phyloP scores from a whole-genome alignment of 2,797 vertebrate genomes.

The Sebastes goodei region DNA sequence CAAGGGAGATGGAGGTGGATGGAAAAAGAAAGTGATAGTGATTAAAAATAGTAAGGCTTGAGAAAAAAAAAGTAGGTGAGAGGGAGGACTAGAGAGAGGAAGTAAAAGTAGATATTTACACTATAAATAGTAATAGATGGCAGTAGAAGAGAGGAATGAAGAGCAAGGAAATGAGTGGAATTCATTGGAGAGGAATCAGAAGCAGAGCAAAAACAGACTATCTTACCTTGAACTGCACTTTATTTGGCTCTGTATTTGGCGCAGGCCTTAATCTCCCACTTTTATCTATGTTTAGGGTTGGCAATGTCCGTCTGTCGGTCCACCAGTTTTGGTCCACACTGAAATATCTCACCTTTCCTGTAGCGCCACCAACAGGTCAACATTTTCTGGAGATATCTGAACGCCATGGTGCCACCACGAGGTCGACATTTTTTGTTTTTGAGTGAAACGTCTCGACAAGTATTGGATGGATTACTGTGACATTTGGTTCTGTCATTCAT shows the following conservation, averaged over 20 bases:
- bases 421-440: not conserved
- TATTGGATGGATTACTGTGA: not conserved
- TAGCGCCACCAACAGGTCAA: not conserved
- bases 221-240: conserved; percentile 35
- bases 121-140: conserved; percentile 36
- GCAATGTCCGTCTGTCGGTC: not conserved
- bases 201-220: not conserved
- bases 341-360: not conserved
- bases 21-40: conserved; percentile 1
- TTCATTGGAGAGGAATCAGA: not conserved
- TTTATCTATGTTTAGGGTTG: not conserved
- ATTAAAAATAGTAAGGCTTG: conserved; percentile 32
- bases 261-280: not conserved
- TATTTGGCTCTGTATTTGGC: conserved; percentile 11
- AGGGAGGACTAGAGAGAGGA: conserved; percentile 12
- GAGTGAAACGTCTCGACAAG: not conserved
- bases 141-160: conserved; percentile 1
- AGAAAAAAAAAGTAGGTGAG: not conserved
- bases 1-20: not conserved
- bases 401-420: not conserved
- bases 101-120: not conserved
- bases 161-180: not conserved
- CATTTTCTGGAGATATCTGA: not conserved
- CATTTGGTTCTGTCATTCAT: not conserved
- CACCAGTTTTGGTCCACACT: not conserved